phyloP scores from a whole-genome alignment of 2,797 vertebrate species.

The Aplochiton taeniatus region DNA sequence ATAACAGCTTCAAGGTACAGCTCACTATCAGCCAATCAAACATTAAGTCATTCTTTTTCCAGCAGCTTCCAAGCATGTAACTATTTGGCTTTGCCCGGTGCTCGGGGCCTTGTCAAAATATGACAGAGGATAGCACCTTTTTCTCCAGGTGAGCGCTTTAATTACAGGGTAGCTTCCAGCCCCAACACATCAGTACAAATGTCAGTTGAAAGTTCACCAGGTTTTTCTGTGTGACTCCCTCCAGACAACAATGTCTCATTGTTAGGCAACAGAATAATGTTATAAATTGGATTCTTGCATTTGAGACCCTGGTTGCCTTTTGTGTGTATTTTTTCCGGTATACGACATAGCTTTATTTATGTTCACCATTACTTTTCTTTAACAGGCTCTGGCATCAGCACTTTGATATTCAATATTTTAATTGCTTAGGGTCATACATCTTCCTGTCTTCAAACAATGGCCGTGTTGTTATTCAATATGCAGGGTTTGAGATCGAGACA shows the following conservation, averaged over 20 bases:
- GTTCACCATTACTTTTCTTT: conserved; percentile 72
- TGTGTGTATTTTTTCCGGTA: conserved; percentile 58
- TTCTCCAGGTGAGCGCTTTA: conserved; percentile 77
- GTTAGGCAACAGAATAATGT: conserved; percentile 68
- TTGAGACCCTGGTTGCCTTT: conserved; percentile 55
- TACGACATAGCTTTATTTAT: conserved; percentile 68
- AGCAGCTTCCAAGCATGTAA: conserved; percentile 79
- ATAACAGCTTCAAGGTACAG: conserved; percentile 70
- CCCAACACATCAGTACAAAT: conserved; percentile 78
- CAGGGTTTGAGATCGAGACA: conserved; percentile 48
- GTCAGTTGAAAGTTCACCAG: conserved; percentile 79
- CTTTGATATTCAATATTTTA: conserved; percentile 84
- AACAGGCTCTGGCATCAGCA: conserved; percentile 61
- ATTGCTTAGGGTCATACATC: conserved; percentile 77
- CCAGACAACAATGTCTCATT: conserved; percentile 65
- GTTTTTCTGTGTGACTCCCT: conserved; percentile 60
- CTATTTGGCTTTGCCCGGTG: conserved; percentile 74
- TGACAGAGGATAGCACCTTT: conserved; percentile 88
- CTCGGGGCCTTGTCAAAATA: conserved; percentile 79
- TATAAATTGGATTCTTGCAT: conserved; percentile 65
- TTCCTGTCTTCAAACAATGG: conserved; percentile 69
- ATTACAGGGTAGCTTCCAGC: conserved; percentile 81
- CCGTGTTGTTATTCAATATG: conserved; percentile 54
- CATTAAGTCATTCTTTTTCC: conserved; percentile 71
- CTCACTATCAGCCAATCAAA: conserved; percentile 75